phyloP scores from a whole-genome alignment of 23 tunicate species.

The Aplidium turbinatum region DNA sequence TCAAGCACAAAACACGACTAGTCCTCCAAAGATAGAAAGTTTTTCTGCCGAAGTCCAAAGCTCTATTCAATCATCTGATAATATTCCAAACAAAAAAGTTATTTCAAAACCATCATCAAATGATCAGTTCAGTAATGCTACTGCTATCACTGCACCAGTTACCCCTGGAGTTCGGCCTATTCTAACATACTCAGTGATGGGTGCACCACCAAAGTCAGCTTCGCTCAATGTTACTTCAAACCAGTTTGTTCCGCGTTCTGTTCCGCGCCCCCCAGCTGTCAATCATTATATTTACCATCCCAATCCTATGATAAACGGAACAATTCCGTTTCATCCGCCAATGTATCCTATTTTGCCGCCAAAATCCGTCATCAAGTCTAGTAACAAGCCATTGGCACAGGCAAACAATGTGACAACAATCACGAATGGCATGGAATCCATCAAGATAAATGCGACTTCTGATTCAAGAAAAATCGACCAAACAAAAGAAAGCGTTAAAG shows the following conservation, averaged over 20 bases:
- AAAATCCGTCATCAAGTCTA: constrained; percentile 5
- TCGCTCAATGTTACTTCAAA: constrained; percentile 39
- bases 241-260: constrained; percentile 39
- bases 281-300: constrained; percentile 34
- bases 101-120: background rate
- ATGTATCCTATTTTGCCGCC: constrained; percentile 35
- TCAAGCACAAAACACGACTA: too few species aligned
- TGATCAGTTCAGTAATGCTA: background rate
- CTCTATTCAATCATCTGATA: too few species aligned
- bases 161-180: constrained; percentile 67
- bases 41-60: too few species aligned
- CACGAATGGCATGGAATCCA: constrained; percentile 11
- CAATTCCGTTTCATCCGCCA: constrained; percentile 42
- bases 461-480: too few species aligned
- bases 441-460: background rate
- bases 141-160: constrained; percentile 3
- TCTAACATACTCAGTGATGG: constrained; percentile 67
- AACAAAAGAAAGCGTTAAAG: too few species aligned
- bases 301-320: constrained; percentile 45
- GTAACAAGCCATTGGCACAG: constrained; percentile 11
- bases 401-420: background rate
- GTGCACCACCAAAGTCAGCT: constrained; percentile 46
- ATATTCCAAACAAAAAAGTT: too few species aligned
- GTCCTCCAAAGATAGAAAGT: too few species aligned
- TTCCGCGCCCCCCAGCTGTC: constrained; percentile 18